A percentile compares a stretch with the other conserved stretches of the same genome.
Evolutionary conservation across 2,797 vertebrate genomes (phyloP).

Genomic region (Anguilla anguilla): DNA sequence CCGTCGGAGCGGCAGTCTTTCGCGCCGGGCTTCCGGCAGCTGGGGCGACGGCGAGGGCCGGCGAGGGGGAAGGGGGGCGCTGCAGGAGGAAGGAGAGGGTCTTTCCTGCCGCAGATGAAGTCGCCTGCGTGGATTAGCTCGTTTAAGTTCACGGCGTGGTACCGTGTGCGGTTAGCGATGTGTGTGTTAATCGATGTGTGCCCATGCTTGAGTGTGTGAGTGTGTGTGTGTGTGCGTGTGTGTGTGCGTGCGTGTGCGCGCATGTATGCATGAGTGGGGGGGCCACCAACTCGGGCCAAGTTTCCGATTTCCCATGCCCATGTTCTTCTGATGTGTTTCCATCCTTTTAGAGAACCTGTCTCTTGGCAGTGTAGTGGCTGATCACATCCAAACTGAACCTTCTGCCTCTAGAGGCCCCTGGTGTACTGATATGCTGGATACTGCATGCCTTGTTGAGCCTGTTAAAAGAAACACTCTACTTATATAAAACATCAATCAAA

Average conservation of each 20-base stretch:
- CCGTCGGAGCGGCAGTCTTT: slow-evolving; percentile 72
- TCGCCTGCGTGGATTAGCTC: slow-evolving; percentile 56
- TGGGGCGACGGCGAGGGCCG: slow-evolving; percentile 82
- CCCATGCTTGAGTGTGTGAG: neutral
- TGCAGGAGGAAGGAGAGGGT: slow-evolving; percentile 65
- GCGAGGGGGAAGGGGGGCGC: slow-evolving; percentile 62
- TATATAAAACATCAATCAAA: slow-evolving; percentile 5
- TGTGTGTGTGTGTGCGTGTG: neutral
- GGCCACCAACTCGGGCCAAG: neutral
- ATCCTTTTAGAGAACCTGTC: neutral
- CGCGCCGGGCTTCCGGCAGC: slow-evolving; percentile 84
- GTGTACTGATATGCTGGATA: neutral
- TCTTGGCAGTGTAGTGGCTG: neutral
- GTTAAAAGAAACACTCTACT: slow-evolving; percentile 21
- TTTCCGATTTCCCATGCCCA: neutral
- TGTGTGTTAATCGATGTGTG: neutral
- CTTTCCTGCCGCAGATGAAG: slow-evolving; percentile 85
- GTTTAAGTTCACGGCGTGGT: neutral
- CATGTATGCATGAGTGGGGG: neutral
- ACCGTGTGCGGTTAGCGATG: too few species aligned
- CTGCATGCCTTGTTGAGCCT: neutral
- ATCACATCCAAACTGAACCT: neutral
- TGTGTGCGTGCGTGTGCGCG: neutral
- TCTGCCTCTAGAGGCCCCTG: neutral
- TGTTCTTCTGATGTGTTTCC: neutral